Percentiles rank a stretch among this genome's conserved stretches.
These are phyloP conservation scores for Cephus sareptanus DNA, from an alignment of 2,888 invertebrate genomes.

Conservation along the genomic window DNA sequence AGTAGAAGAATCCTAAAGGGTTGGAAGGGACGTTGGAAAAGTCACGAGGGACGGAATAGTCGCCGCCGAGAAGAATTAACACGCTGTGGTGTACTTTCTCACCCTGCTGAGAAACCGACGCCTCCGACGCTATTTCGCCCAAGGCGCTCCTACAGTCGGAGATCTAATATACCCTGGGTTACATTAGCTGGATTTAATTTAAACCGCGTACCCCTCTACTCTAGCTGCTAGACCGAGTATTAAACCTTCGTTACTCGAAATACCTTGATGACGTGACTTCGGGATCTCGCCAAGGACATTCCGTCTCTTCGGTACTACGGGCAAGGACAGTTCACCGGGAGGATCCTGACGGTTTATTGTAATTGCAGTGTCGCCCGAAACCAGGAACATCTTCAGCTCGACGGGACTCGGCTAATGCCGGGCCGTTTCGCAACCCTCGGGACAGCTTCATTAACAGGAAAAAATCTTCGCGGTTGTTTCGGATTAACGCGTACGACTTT, in stretches of 20 bases:
- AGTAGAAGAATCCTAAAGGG: neutral
- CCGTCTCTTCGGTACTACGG: neutral
- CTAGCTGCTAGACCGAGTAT: neutral
- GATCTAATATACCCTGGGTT: conserved; percentile 59
- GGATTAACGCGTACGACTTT: neutral
- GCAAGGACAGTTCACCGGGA: neutral
- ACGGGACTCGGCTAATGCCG: conserved; percentile 33
- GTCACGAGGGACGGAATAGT: neutral
- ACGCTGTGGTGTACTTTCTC: neutral
- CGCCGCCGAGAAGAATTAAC: neutral
- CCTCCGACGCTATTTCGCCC: neutral
- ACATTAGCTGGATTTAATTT: conserved; percentile 62
- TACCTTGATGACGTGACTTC: neutral
- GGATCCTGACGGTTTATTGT: conserved; percentile 49
- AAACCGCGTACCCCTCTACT: conserved; percentile 40
- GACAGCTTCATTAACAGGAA: conserved; percentile 48
- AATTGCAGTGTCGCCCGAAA: conserved; percentile 51
- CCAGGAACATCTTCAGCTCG: conserved; percentile 27
- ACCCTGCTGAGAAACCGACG: neutral
- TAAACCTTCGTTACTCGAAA: neutral
- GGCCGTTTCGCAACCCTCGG: conserved; percentile 30
- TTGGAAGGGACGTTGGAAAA: neutral
- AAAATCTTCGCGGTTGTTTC: conserved; percentile 32
- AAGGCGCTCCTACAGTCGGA: conserved; percentile 39
- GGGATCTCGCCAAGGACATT: neutral